Evolutionary conservation across 2,888 invertebrate genomes (phyloP).

Genomic region (Chrysomela aeneicollis): DNA sequence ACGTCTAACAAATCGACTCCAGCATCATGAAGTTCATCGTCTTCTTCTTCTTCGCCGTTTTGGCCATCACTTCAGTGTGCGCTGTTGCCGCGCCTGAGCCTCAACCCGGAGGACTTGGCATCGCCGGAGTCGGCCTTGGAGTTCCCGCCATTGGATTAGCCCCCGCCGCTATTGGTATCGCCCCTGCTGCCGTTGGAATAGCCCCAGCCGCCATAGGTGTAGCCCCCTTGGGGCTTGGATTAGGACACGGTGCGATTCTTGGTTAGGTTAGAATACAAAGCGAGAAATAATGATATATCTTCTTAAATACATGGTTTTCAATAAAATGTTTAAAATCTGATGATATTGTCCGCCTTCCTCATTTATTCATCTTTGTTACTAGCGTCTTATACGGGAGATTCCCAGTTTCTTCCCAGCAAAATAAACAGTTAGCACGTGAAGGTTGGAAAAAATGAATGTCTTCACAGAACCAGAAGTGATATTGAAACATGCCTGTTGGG

Average conservation of each 20-base stretch:
- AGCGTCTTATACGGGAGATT: too few species aligned
- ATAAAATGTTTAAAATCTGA: too few species aligned
- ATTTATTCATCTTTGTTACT: too few species aligned
- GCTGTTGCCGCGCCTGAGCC: conserved; percentile 29
- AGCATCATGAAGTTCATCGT: conserved; percentile 39
- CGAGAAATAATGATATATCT: too few species aligned
- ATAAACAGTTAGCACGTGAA: too few species aligned
- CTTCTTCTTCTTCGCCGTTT: conserved; percentile 34
- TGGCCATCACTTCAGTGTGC: conserved; percentile 35
- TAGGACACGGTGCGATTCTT: conserved; percentile 4
- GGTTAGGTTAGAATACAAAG: too few species aligned
- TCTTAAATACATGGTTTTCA: too few species aligned
- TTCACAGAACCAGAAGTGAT: too few species aligned
- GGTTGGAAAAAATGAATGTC: too few species aligned
- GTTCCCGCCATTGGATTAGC: conserved; percentile 8
- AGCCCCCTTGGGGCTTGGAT: conserved; percentile 5
- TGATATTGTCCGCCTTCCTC: too few species aligned
- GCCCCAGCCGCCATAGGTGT: conserved; percentile 24
- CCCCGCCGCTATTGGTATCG: not conserved
- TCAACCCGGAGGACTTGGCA: conserved; percentile 5
- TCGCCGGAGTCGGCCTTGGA: conserved; percentile 21
- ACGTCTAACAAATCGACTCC: conserved; percentile 16
- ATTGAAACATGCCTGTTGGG: too few species aligned
- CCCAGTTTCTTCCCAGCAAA: too few species aligned
- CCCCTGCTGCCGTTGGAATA: conserved; percentile 19